phyloP scores from a whole-genome alignment of 2,888 invertebrate genomes.

The Agriopis aurantiaria region DNA sequence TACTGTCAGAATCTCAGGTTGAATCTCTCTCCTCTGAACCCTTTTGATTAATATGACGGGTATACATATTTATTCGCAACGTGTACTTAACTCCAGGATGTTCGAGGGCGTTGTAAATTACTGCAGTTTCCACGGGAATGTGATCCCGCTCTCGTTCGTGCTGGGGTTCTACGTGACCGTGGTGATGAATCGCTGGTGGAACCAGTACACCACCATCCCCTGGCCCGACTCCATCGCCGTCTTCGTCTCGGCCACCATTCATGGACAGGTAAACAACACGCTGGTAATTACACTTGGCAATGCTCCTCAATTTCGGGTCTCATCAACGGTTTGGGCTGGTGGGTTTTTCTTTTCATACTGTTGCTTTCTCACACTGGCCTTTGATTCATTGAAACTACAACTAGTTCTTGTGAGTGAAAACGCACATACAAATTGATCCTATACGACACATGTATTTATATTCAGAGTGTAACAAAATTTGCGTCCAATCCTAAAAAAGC shows the following conservation, averaged over 20 bases:
- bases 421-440: no score
- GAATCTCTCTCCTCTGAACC: no score
- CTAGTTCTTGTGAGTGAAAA: no score
- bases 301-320: background rate
- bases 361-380: background rate
- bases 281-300: conserved; percentile 25
- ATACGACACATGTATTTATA: no score
- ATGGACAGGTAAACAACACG: conserved; percentile 88
- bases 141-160: conserved; percentile 97
- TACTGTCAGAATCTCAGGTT: no score
- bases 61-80: background rate
- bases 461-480: no score
- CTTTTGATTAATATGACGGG: no score
- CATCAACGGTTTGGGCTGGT: background rate
- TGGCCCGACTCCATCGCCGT: conserved; percentile 95
- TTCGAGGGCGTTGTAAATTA: conserved; percentile 94
- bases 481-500: no score
- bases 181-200: conserved; percentile 97
- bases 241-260: conserved; percentile 94
- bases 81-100: conserved; percentile 77
- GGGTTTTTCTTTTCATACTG: background rate
- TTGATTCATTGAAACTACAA: background rate
- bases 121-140: conserved; percentile 94
- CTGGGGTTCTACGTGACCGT: conserved; percentile 97
- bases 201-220: conserved; percentile 93